phyloP scores from a whole-genome alignment of 2,797 vertebrate species.

The Acipenser oxyrinchus region DNA sequence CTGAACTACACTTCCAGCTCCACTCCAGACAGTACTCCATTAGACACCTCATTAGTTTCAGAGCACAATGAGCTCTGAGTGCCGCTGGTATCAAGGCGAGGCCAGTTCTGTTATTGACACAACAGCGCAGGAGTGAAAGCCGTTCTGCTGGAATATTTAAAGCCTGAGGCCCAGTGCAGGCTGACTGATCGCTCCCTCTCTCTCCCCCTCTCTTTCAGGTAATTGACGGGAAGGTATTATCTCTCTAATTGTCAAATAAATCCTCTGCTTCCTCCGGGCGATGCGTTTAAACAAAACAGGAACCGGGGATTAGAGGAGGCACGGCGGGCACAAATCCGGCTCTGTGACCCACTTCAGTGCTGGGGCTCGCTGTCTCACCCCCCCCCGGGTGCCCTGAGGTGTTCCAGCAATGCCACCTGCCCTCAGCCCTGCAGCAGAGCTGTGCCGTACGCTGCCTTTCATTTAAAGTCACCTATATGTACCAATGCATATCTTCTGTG shows the following conservation, averaged over 20 bases:
- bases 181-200: background rate
- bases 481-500: too few species aligned
- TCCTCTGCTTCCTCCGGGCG: slow-evolving; percentile 34
- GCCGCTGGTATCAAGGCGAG: background rate
- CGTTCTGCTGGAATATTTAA: background rate
- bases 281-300: slow-evolving; percentile 55
- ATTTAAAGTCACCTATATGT: too few species aligned
- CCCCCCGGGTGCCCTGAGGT: background rate
- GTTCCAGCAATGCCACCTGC: background rate
- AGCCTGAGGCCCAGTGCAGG: background rate
- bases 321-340: slow-evolving; percentile 53
- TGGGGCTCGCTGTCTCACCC: background rate
- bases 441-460: background rate
- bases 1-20: too few species aligned
- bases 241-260: slow-evolving; percentile 41
- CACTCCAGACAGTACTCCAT: slow-evolving; percentile 31
- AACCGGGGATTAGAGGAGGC: slow-evolving; percentile 59
- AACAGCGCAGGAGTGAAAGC: background rate
- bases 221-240: slow-evolving; percentile 39
- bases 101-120: slow-evolving; percentile 1
- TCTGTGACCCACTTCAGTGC: slow-evolving; percentile 19
- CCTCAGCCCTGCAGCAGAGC: background rate
- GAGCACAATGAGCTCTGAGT: slow-evolving; percentile 7
- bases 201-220: slow-evolving; percentile 24
- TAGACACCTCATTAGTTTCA: slow-evolving; percentile 46